phyloP scores from a whole-genome alignment of 2,113 vertebrate genomes.

The Cryptotis parvus region DNA sequence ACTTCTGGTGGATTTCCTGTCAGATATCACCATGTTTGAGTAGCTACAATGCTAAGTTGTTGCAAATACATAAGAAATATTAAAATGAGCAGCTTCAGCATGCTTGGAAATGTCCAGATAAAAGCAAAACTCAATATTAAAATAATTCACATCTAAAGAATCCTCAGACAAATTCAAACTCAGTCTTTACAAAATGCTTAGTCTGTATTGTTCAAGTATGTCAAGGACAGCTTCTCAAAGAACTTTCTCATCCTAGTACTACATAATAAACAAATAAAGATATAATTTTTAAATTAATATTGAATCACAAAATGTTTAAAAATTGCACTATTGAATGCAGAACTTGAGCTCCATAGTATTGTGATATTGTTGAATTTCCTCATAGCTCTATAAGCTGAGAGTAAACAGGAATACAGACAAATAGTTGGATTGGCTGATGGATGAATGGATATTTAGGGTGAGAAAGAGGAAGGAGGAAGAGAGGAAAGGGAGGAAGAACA shows the following conservation, averaged over 20 bases:
- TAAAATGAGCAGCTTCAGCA: neutral
- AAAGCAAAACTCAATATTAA: neutral
- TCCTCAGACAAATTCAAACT: neutral
- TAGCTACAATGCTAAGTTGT: no score
- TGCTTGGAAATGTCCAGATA: neutral
- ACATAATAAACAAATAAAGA: neutral
- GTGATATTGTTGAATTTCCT: neutral
- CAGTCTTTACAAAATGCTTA: neutral
- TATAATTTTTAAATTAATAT: neutral
- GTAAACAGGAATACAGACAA: neutral
- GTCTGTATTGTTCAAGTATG: neutral
- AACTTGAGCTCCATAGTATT: neutral
- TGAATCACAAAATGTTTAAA: neutral
- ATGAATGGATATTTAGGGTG: neutral
- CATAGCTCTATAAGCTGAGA: neutral
- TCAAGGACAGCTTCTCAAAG: conserved; percentile 23
- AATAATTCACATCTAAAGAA: conserved; percentile 14
- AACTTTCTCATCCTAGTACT: neutral
- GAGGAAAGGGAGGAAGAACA: neutral
- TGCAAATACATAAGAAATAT: neutral
- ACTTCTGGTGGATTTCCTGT: neutral
- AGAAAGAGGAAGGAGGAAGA: no score
- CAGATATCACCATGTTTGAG: no score
- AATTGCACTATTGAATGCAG: neutral
- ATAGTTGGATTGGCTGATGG: neutral